Base-by-base conservation (phyloP, 2,797 vertebrate species). In the Melanotaenia nigrans region DNA sequence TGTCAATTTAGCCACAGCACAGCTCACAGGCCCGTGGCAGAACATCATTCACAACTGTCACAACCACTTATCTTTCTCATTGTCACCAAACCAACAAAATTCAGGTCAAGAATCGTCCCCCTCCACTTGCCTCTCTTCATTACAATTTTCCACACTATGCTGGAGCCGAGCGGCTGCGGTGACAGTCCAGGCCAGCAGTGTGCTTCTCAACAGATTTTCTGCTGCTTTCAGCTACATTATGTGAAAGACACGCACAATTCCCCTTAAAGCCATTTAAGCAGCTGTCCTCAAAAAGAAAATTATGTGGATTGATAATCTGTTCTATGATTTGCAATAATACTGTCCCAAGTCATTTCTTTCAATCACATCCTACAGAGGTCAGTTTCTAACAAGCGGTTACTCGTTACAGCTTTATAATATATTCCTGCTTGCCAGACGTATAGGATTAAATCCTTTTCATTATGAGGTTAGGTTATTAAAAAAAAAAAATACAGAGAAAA, bases 31-130 rank as follows among this genome's bases (percentile, higher is more conserved):
- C 92, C 93, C 86, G 84, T 95, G 94, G 94, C 95, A 94, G 94
- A 92, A 93, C 94, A 95, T 97, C 95, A 96, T 94, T 97, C 96
- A 96, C 94, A 94, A 94, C 95, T 96, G 96, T 96, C 97, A 96
- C 92, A 96, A 95, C 91, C 95, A 94, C 95, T 97, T 96, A 97
- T 95, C 95, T 93, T 93, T 84, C 94, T 95, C 95, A 96, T 90
- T 96, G 95, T 95, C 95, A 95, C 93, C 85, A 88, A 87, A 87
- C 84, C 83, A 85, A 87, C 84, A 81, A 77, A 86, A 96, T 95
- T 90, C 95, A 95, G 94, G 93, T 95, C 93, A 87, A 89, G 92
- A 75, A 55, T 82, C 49, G 36, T 14, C 45, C n/a, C 55, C 28
- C 84, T 75, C 71, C 63, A 74, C 88, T 82, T 90, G 75, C 83